These are phyloP conservation scores for Drosophila pallidifrons DNA, from an alignment of 1,140 invertebrate genomes.

Conservation along the genomic window DNA sequence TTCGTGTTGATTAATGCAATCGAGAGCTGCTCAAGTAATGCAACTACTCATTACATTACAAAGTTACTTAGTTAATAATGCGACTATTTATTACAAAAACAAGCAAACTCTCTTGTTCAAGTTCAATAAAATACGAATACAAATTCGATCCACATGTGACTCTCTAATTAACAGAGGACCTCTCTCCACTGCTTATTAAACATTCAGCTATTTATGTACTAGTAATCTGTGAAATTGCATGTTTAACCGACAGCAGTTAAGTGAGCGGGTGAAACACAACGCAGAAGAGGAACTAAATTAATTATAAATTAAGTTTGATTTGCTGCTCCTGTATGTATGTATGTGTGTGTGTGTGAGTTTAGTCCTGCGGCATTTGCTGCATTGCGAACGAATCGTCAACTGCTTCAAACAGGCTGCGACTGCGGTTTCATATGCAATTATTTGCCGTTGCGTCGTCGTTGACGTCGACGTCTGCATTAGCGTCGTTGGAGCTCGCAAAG, in stretches of 20 bases:
- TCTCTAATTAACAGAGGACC: not conserved
- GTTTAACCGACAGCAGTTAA: not conserved
- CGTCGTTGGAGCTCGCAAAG: not conserved
- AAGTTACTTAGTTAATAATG: too few relatives aligned
- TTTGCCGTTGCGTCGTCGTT: conserved; percentile 54
- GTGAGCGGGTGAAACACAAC: not conserved
- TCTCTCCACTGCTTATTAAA: not conserved
- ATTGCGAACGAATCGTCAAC: conserved; percentile 63
- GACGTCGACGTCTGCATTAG: conserved; percentile 12
- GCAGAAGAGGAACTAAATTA: conserved; percentile 57
- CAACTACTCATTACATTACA: too few relatives aligned
- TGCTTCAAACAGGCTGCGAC: conserved; percentile 63
- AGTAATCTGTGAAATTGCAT: conserved; percentile 13
- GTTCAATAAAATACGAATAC: not conserved
- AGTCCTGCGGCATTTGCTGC: conserved; percentile 46
- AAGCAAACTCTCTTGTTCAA: too few relatives aligned
- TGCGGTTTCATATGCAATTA: conserved; percentile 83
- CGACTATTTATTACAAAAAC: too few relatives aligned
- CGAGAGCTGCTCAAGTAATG: too few relatives aligned
- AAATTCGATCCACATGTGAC: not conserved
- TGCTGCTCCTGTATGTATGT: conserved; percentile 16
- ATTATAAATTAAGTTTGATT: conserved; percentile 78
- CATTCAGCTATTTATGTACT: conserved; percentile 12
- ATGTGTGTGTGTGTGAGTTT: conserved; percentile 20
- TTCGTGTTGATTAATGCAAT: too few relatives aligned